These are phyloP conservation scores for Micromussa lordhowensis DNA, from an alignment of 92 coral and sea anemone species.

Conservation along the genomic window DNA sequence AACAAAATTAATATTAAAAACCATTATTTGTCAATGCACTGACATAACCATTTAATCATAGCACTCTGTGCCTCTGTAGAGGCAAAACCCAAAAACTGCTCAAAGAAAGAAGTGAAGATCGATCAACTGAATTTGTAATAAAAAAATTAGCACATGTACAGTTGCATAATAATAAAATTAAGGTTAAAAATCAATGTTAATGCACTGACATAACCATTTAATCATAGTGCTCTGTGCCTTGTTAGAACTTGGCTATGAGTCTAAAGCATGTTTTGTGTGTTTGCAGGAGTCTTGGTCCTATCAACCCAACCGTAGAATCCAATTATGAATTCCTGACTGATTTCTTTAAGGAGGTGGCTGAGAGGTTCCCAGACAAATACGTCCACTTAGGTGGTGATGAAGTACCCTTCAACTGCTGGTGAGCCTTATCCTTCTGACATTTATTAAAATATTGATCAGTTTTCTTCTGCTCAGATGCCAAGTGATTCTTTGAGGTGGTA, in stretches of 20 bases:
- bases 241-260: neutral
- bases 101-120: no score
- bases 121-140: no score
- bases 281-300: slow-evolving; percentile 81
- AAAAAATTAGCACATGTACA: no score
- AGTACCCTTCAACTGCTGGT: slow-evolving; percentile 88
- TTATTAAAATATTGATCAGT: neutral
- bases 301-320: slow-evolving; percentile 89
- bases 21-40: neutral
- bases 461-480: no score
- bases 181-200: no score
- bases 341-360: slow-evolving; percentile 83
- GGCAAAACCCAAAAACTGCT: no score
- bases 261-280: neutral
- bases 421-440: neutral
- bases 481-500: no score
- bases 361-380: slow-evolving; percentile 87
- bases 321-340: slow-evolving; percentile 78
- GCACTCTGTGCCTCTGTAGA: neutral
- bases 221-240: neutral
- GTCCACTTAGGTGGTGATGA: slow-evolving; percentile 98
- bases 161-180: no score
- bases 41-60: no score
- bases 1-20: no score
- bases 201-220: neutral